These are phyloP conservation scores for Rhyacophila evoluta DNA, from an alignment of 2,888 invertebrate genomes.

Conservation along the genomic window DNA sequence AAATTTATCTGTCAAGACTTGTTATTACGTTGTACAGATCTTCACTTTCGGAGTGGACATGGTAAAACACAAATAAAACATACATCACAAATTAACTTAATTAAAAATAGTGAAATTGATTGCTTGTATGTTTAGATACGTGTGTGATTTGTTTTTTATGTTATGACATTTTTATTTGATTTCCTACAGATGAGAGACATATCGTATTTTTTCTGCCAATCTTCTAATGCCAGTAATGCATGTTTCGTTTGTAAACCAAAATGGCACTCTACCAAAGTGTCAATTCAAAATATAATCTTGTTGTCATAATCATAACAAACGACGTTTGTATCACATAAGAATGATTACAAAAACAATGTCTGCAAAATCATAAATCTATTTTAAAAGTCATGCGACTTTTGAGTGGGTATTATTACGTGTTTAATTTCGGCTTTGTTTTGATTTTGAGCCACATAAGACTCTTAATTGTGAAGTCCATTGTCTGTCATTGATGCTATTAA, in stretches of 20 bases:
- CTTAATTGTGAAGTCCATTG: too few species aligned
- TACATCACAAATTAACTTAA: too few species aligned
- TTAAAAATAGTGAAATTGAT: too few species aligned
- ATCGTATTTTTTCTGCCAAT: neutral
- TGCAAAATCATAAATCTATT: neutral
- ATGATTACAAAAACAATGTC: neutral
- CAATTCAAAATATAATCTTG: neutral
- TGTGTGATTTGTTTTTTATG: neutral
- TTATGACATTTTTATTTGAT: neutral
- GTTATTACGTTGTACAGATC: too few species aligned
- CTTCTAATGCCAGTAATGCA: slow-evolving; percentile 1
- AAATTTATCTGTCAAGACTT: too few species aligned
- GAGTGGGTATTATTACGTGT: neutral
- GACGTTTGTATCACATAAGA: neutral
- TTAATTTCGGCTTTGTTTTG: neutral
- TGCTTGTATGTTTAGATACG: neutral
- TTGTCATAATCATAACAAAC: neutral
- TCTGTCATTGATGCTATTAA: too few species aligned
- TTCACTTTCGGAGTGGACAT: too few species aligned
- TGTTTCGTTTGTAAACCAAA: slow-evolving; percentile 8
- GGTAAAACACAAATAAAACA: too few species aligned
- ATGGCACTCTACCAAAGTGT: neutral
- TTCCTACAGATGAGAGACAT: neutral
- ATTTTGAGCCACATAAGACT: too few species aligned
- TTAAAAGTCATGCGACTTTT: neutral